Evolutionary conservation across 1,140 invertebrate genomes (phyloP).

Genomic region (Helicorthomorpha holstii): DNA sequence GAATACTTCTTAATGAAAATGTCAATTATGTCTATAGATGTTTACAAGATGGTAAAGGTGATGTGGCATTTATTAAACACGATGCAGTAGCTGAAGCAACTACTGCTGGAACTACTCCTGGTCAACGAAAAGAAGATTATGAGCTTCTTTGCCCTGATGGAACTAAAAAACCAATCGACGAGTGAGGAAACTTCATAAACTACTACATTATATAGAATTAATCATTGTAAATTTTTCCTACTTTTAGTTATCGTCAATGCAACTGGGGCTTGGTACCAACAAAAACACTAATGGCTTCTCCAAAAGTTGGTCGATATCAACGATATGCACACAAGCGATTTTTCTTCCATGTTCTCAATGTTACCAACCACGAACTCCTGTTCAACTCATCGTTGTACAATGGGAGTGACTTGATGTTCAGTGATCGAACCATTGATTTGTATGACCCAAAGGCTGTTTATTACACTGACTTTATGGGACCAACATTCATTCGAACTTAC

Average conservation of each 20-base stretch:
- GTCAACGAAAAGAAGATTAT: slow-evolving; percentile 28
- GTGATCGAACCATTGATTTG: neutral
- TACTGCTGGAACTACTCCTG: slow-evolving; percentile 28
- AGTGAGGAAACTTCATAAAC: slow-evolving; percentile 16
- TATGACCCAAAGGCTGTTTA: neutral
- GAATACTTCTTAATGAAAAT: slow-evolving; percentile 18
- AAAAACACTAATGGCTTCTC: slow-evolving; percentile 23
- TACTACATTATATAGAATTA: neutral
- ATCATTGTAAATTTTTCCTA: neutral
- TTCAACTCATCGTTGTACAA: slow-evolving; percentile 7
- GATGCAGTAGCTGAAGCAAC: slow-evolving; percentile 32
- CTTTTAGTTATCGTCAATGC: slow-evolving; percentile 19
- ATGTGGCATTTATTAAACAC: slow-evolving; percentile 33
- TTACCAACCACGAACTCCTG: neutral
- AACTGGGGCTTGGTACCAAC: slow-evolving; percentile 31
- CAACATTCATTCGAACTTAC: slow-evolving; percentile 10
- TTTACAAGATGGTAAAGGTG: slow-evolving; percentile 29
- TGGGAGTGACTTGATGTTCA: slow-evolving; percentile 3
- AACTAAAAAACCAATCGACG: slow-evolving; percentile 14
- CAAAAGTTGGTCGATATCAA: slow-evolving; percentile 12
- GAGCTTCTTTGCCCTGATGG: slow-evolving; percentile 35
- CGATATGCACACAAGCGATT: slow-evolving; percentile 16
- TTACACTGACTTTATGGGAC: neutral
- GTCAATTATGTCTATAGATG: slow-evolving; percentile 28
- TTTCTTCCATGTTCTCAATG: neutral